phyloP scores from a whole-genome alignment of 2,797 vertebrate species.

The Smutsia temminckii region DNA sequence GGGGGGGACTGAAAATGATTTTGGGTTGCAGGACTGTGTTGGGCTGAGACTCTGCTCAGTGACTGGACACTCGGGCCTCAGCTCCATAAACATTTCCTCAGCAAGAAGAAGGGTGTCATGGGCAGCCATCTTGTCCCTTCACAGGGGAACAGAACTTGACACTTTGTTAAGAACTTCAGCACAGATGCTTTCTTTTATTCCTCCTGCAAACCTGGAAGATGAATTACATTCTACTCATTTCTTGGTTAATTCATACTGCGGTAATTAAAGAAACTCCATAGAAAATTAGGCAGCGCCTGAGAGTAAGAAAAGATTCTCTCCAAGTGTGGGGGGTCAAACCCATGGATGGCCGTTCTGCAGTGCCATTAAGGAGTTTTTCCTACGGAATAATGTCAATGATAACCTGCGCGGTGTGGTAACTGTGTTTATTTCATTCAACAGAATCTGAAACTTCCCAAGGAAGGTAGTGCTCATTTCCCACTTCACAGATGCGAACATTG shows the following conservation, averaged over 20 bases:
- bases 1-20: background rate
- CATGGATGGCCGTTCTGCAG: background rate
- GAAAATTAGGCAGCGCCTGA: background rate
- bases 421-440: background rate
- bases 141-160: background rate
- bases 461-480: fast-evolving
- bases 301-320: background rate
- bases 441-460: background rate
- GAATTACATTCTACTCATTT: background rate
- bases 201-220: background rate
- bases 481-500: background rate
- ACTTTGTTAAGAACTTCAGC: background rate
- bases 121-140: too few relatives aligned
- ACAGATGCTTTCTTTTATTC: background rate
- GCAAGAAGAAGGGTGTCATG: background rate
- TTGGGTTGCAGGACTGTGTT: background rate
- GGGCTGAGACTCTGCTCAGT: background rate
- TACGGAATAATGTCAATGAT: background rate
- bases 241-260: background rate
- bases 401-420: fast-evolving
- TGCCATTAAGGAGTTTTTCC: background rate
- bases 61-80: too few relatives aligned
- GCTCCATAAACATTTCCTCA: background rate
- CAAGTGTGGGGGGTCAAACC: background rate
- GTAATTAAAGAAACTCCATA: background rate